Evolutionary conservation across 1,140 invertebrate genomes (phyloP), one percentile per base, ranked within the genome.

Genomic region (Akabosia matsudoensis): DNA sequence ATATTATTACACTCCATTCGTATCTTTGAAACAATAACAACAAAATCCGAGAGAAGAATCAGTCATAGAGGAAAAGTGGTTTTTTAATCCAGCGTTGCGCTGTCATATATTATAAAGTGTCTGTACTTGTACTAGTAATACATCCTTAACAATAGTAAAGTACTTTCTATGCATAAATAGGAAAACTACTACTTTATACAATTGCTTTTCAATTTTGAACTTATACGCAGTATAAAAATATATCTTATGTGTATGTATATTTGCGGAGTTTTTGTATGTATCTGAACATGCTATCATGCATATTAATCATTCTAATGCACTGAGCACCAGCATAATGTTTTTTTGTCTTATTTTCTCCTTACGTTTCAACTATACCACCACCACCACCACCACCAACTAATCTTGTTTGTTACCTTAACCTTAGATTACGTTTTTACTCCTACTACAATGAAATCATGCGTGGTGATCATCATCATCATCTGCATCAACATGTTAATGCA

Each of bases 381-480:
- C 61, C 31, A 45, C 37, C 7, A 13, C 3, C 54, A 56, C 54
- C 22, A 22, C 22, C 54, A 56, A 4, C 61, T 22, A 45, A 18
- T 45, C 61, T 31, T 67, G 7, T 22, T 67, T 22, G 24, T 67
- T 67, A 30, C 61, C 61, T 67, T 67, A 67, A 67, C 61, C 61
- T 67, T 67, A 28, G 26, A 67, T 67, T 67, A 67, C 61, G 61
- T 67, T 67, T 67, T 31, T 67, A 67, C 61, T 67, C 61, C 61
- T 67, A 67, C 61, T 67, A 67, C 61, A 67, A 67, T 67, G 61
- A 67, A 67, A 67, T 67, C 61, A 67, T 67, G 61, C 61, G 61
- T 67, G 30, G 13, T 67, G 61, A 67, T 67, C 26, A 30, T 67
- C 3, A 67, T 67, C 3, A 31, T 28, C 7, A 67, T 67, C 3